Base-by-base conservation (phyloP, 2,113 vertebrate species). In the Macaca mulatta region DNA sequence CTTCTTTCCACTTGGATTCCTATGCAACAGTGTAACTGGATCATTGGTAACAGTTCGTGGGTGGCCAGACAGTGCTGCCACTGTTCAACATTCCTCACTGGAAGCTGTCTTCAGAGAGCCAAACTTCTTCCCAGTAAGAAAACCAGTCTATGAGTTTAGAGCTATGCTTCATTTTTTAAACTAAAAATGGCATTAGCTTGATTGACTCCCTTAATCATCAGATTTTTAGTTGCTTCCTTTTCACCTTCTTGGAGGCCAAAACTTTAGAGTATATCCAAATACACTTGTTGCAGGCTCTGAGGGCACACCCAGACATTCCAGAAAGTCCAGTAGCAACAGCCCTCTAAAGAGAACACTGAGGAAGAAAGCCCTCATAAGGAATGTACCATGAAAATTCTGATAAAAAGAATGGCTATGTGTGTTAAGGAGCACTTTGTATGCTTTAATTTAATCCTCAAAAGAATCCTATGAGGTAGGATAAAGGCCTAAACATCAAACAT, bases 361-460 rank as follows among this genome's bases (percentile, higher is more conserved):
- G 30, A 88, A 77, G 43, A 88, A 88, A 79, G 30, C n/a, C 64
- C 45, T 93, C 52, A 3, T 4, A 52, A 40, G 35, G 38, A 94
- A 78, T 27, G 23, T 20, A 4, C 8, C 25, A 5, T 16, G 48
- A 64, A 1, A 38, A 16, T 8, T 27, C 9, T 52, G 57, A 59
- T 35, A 84, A 77, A 57, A 50, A 81, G 20, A 84, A 75, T 7
- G 61, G 55, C 55, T 72, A 18, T 10, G 3, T 32, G 1, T 82
- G 61, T 9, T 61, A 12, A 81, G 27, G 22, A 50, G 5, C 17
- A 86, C 45, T 89, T 89, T 45, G n/a, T 35, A 38, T n/a, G 20
- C 40, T 72, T 69, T 40, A 32, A 89, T 74, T 86, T 64, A 89
- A 96, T 75, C 61, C 64, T 90, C 55, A 79, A 57, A 96, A 90